Base-by-base conservation (phyloP, 2,113 vertebrate genomes). In the Baryphthengus martii region DNA sequence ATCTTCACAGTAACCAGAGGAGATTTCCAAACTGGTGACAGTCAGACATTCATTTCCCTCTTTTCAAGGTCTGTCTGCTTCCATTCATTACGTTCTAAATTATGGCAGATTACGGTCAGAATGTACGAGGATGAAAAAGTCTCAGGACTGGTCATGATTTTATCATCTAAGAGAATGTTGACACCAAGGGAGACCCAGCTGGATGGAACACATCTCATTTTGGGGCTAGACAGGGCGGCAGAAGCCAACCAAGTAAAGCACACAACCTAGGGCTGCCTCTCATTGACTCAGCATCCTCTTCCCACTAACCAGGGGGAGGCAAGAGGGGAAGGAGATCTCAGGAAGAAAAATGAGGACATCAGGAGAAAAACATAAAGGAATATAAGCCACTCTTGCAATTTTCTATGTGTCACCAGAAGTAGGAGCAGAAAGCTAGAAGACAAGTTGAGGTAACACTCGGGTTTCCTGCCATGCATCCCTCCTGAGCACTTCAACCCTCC, bases 401-500 rank as follows among this genome's bases (percentile, higher is more conserved):
- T 44, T 61, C 49, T 52, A 1, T 1, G 0, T 4, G 44, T 52
- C 72, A 21, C 26, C 72, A 68, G 68, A 58, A 62, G 31, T 1
- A 0, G 2, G 3, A 67, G 13, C 6, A 77, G 59, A 65, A 61
- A 65, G 35, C 33, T 78, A 52, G 23, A 40, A 72, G 23, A 26
- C 7, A 42, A 29, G 37, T 5, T 35, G 59, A 81, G 72, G 31
- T 49, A 52, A 42, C 25, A 6, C 47, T 1, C 6, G 29, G 26
- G 35, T 21, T 85, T 80, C 42, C 66, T 82, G 55, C 40, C 42
- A 28, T 2, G 2, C 37, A 49, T n/a, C 65, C 49, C 9, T 4
- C 58, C 35, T 0, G 5, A 50, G 24, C 0, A 1, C 21, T 28
- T 63, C 56, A 33, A 3, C 28, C 8, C 16, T 56, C 67, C 39